These are phyloP conservation scores for Smutsia gigantea DNA, from an alignment of 2,797 vertebrate genomes.

Conservation along the genomic window DNA sequence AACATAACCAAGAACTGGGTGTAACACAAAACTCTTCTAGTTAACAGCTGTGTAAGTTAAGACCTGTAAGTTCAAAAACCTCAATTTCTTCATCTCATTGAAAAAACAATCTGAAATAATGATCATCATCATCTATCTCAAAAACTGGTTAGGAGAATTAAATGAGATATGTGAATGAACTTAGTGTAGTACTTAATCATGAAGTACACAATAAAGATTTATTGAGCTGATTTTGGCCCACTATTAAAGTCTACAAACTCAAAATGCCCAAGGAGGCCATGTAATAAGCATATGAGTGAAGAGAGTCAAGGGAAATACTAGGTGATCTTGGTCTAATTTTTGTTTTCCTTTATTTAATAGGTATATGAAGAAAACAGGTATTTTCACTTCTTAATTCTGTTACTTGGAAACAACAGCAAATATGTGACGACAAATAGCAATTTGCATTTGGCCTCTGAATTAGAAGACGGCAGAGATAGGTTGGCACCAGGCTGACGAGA, in stretches of 20 bases:
- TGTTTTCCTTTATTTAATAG: neutral
- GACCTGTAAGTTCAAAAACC: neutral
- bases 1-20: neutral
- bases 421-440: rapidly evolving
- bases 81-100: neutral
- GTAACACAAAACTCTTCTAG: neutral
- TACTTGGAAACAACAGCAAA: neutral
- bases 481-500: rapidly evolving
- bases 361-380: neutral
- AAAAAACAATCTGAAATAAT: neutral
- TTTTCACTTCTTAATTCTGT: neutral
- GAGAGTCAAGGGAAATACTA: neutral
- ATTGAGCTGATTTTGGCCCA: neutral
- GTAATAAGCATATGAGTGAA: neutral
- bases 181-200: neutral
- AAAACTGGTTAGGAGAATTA: neutral
- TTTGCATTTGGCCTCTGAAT: neutral
- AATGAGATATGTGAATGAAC: neutral
- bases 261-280: neutral
- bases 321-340: neutral
- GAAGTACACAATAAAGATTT: neutral
- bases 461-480: neutral
- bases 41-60: neutral
- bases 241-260: neutral
- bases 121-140: neutral